Conservation (phyloP, 2,113 vertebrate genomes). For the Pagrus major region DNA sequence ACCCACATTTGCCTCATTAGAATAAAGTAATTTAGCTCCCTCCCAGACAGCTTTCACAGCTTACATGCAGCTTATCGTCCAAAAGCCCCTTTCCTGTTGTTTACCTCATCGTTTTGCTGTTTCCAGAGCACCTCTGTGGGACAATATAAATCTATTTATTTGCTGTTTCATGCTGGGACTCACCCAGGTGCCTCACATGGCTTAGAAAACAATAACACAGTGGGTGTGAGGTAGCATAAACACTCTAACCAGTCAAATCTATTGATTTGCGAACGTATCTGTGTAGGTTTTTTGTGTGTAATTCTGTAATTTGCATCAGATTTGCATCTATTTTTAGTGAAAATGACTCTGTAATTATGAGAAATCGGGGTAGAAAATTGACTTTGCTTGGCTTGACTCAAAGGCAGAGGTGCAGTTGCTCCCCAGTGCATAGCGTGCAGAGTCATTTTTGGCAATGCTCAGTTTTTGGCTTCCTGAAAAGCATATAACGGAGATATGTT, state of each 20-base stretch:
- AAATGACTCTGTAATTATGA: constrained; percentile 39
- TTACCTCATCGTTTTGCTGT: constrained; percentile 45
- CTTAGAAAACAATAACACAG: constrained; percentile 27
- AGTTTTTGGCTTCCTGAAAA: constrained; percentile 18
- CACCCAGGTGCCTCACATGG: constrained; percentile 10
- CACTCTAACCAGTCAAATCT: constrained; percentile 23
- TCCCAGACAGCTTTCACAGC: constrained; percentile 37
- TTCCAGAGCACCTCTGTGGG: constrained; percentile 30
- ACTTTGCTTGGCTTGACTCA: constrained; percentile 36
- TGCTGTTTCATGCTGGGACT: constrained; percentile 31
- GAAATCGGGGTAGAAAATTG: constrained; percentile 40
- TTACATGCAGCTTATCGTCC: constrained; percentile 56
- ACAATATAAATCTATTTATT: constrained; percentile 40
- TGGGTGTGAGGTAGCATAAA: constrained; percentile 8
- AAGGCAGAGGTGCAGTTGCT: constrained; percentile 23
- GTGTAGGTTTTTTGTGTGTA: constrained; percentile 14
- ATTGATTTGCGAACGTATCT: constrained; percentile 41
- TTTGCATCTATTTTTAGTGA: constrained; percentile 34
- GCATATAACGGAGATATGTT: not conserved
- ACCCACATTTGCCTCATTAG: constrained; percentile 39
- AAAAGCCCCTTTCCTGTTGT: constrained; percentile 52
- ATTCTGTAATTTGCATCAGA: not conserved
- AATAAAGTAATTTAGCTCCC: constrained; percentile 56
- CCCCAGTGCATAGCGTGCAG: not conserved
- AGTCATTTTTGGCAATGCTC: constrained; percentile 25